Base-by-base conservation (phyloP, 2,888 invertebrate genomes). In the Drosophila lutescens region DNA sequence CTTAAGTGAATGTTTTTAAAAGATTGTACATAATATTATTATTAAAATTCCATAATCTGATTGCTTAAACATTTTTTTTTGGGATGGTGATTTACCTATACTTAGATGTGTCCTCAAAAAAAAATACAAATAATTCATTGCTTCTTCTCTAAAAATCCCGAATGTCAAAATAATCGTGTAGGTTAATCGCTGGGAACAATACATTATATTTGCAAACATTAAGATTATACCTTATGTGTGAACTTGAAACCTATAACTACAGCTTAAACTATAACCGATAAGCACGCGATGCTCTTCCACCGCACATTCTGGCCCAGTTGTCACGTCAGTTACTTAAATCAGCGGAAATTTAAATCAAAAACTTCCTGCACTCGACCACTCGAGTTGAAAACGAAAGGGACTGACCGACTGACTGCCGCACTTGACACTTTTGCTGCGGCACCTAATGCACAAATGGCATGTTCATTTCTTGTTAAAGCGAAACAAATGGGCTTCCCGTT, bases 381-480 rank as follows among this genome's bases (percentile, higher is more conserved):
- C 34, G 34, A 10, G 71, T 47, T 59, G 15, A 32, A 56, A 72
- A 32, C 46, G 73, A 71, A 70, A 72, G 70, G 70, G 51, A 51
- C 61, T 40, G 62, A 44, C 60, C 60, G 36, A 60, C 71, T 34
- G 68, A 30, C 44, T 53, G 63, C 65, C 65, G 73, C 75, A 80
- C 79, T 84, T 84, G 86, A 77, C 88, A 84, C 86, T 68, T 77
- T 80, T 71, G 70, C 20, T 5, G 34, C 69, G 72, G 68, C 78
- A 63, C 68, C 80, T 86, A 80, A 88, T 84, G 77, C 74, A 83
- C 80, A 83, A 77, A 77, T 84, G 80, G 84, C 84, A 88, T 84
- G 84, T 73, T 79, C 50, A 47, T 51, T 53, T 55, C 72, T 74
- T 76, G 72, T 80, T 66, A 60, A 78, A 77, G 59, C 61, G 56